Evolutionary conservation across 35 echinoderm and acorn worm genomes (phyloP).

Genomic region (Anneissia japonica): DNA sequence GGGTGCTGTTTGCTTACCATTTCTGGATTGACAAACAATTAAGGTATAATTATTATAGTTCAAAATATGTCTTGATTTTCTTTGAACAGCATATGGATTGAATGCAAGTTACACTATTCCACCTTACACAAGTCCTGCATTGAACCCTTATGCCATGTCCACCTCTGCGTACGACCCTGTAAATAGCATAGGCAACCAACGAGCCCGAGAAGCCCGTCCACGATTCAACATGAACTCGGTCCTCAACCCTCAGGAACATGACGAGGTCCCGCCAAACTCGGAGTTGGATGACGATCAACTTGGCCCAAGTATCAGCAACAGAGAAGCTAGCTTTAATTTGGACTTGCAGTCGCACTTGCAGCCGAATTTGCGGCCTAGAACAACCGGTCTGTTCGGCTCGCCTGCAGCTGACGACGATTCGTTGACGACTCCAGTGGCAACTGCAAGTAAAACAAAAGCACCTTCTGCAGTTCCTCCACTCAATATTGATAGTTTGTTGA

Average conservation of each 20-base stretch:
- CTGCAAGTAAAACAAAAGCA: background rate
- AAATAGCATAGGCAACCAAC: background rate
- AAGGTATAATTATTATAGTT: too few species aligned
- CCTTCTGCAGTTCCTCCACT: constrained; percentile 52
- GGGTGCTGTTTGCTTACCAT: too few species aligned
- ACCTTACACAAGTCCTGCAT: background rate
- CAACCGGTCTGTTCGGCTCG: too few species aligned
- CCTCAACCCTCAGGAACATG: background rate
- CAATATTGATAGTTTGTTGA: constrained; percentile 70
- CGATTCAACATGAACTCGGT: background rate
- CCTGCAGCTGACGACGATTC: background rate
- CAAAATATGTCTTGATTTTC: too few species aligned
- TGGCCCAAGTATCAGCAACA: background rate
- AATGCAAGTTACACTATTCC: background rate
- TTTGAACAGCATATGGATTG: background rate
- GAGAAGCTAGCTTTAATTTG: background rate
- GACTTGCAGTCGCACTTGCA: background rate
- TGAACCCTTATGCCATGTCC: background rate
- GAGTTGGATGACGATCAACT: background rate
- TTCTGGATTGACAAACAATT: too few species aligned
- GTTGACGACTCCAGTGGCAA: background rate
- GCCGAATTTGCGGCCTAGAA: background rate
- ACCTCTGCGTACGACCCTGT: background rate
- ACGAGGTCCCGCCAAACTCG: background rate
- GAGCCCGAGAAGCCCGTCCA: background rate